A percentile compares a stretch with the other conserved stretches of the same genome.
Conservation (phyloP, 2,113 vertebrate species). For the Tretioscincus oriximinensis region DNA sequence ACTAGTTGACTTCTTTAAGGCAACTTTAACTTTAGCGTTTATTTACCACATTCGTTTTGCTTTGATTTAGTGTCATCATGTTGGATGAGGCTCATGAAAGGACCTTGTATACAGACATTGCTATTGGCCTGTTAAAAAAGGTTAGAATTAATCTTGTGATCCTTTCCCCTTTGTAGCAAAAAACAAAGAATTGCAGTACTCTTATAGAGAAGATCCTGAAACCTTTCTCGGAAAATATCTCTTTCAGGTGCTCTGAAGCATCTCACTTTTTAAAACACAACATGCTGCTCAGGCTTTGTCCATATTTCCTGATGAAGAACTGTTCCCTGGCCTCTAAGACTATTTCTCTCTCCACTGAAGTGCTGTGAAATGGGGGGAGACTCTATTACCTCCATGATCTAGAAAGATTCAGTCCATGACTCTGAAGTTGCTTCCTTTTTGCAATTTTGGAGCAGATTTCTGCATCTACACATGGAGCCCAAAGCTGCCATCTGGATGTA, state of each 20-base stretch:
- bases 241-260: neutral
- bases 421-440: no score
- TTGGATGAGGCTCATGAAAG: conserved; percentile 97
- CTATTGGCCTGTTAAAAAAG: conserved; percentile 96
- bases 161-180: neutral
- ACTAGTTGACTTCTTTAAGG: neutral
- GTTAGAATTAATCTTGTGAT: conserved; percentile 60
- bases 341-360: no score
- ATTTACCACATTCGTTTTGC: conserved; percentile 7
- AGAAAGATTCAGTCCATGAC: no score
- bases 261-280: neutral
- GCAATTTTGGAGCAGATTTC: no score
- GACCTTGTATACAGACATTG: conserved; percentile 95
- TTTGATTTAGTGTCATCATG: conserved; percentile 85
- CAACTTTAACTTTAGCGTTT: conserved; percentile 2
- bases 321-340: no score
- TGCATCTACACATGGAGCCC: no score
- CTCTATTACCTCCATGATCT: no score
- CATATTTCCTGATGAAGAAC: no score
- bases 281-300: neutral
- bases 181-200: neutral
- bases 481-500: no score
- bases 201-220: neutral
- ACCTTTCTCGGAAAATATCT: neutral
- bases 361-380: no score